Evolutionary conservation across 2,113 vertebrate species (phyloP).

Genomic region (Otis tarda): DNA sequence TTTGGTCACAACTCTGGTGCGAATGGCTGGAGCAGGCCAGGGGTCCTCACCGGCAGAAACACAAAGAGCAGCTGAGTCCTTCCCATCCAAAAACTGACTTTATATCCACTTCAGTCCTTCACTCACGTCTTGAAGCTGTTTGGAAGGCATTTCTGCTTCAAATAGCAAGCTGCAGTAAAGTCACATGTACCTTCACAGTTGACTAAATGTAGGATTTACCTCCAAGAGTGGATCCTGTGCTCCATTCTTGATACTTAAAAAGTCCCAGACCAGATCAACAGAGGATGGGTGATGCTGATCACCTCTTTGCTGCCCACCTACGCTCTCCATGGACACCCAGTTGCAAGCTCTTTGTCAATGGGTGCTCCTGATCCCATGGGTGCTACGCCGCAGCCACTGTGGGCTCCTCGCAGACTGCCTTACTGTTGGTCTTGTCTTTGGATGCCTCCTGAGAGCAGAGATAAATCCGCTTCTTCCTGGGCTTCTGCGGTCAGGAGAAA

Average conservation of each 20-base stretch:
- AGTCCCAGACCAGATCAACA: not conserved
- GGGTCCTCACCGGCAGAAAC: not conserved
- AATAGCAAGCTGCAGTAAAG: not conserved
- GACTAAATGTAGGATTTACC: not conserved
- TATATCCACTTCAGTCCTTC: not conserved
- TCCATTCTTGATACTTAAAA: not conserved
- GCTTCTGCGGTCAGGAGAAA: not conserved
- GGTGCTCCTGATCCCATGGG: not conserved
- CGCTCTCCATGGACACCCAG: not conserved
- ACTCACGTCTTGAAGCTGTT: not conserved
- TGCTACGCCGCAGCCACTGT: not conserved
- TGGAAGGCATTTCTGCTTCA: not conserved
- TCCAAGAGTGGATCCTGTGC: not conserved
- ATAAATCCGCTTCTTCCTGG: not conserved
- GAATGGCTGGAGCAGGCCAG: accelerated
- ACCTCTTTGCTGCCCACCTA: not conserved
- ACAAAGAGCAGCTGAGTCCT: not conserved
- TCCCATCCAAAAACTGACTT: not conserved
- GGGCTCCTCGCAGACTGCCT: not conserved
- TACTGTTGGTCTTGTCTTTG: not conserved
- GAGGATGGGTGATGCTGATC: not conserved
- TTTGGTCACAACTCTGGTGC: accelerated
- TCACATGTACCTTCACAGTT: not conserved
- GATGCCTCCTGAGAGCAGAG: not conserved
- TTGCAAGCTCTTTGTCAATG: not conserved